Base-by-base conservation (phyloP, 1,140 invertebrate genomes). In the Dendrolimus kikuchii region DNA sequence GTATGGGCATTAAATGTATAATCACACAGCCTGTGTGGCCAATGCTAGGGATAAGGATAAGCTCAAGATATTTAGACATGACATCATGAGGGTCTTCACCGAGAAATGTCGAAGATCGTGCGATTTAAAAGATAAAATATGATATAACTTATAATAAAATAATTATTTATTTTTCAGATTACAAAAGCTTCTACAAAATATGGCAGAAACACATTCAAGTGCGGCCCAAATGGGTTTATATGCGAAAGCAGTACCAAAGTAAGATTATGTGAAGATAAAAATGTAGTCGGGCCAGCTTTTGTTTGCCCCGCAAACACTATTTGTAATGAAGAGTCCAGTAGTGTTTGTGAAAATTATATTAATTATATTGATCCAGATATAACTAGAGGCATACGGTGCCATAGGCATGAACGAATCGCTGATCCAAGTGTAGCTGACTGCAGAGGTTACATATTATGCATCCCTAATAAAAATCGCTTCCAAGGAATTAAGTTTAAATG, bases 401-500 rank as follows among this genome's bases (percentile, higher is more conserved):
- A 74, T 39, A 65, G 74, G 10, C 73, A 74, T 51, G 81, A 84
- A 64, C 69, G 83, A 49, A 67, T 85, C 0, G 78, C 77, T 0
- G 81, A 86, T 51, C 71, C 81, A 1, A 80, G 49, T 41, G 77
- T 86, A 2, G 69, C 79, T 2, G 71, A 66, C 4, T 86, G 83
- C 56, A 86, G 85, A 65, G 83, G 81, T 7, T 86, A 86, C 53
- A 83, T 86, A 7, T 53, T 87, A 5, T 87, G 83, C 53, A 81
- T 87, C 51, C 72, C 80, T 0, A 85, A 81, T 55, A 81, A 77
- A 55, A 77, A 77, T 46, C 69, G 74, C 7, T 80, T 82, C 57
- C 80, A 85, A 72, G 80, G 75, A 8, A 78, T 86, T 7, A 85
- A 84, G 47, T 86, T 86, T 52, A 79, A 83, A 51, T 86, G 83